Base-by-base conservation (phyloP, 2,888 invertebrate genomes). In the Athripsodes cinereus region DNA sequence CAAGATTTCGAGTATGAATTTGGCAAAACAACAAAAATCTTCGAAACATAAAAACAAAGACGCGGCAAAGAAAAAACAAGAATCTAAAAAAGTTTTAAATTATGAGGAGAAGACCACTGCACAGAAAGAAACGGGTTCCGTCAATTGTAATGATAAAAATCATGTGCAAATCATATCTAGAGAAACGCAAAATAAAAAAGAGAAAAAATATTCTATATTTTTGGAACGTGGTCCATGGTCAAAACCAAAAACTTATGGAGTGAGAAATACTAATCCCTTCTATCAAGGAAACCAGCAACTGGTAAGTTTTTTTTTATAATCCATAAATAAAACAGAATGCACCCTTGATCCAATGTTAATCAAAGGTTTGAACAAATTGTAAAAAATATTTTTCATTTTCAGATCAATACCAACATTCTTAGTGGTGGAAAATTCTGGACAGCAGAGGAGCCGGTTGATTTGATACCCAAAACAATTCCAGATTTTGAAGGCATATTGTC, bases 381-480 rank as follows among this genome's bases (percentile, higher is more conserved):
- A 31, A 31, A 31, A 31, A 31, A 26, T 10, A 26, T 26, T 26
- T 26, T 26, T 26, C 13, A 11, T 13, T 62, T 59, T 40, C 44
- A 62, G 62, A 48, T 62, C 19, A 56, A 62, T 48, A 49, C 55
- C 10, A 56, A 54, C n/a, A 49, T 49, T 48, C 51, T 62, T 6
- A 59, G 59, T 19, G 62, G 62, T 1, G 62, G 62, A 20, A 52
- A 59, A 11, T 44, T 56, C 13, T 48, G 59, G 52, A 55, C 51
- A 31, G 52, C 56, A 8, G 35, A 55, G 16, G 40, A 46, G n/a
- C 35, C 50, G 0, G 26, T 49, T 22, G 50, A 58, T 19, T 50
- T 57, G 18, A 57, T 59, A 46, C 58, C 58, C 16, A 53, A 22
- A 19, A 59, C 61, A 1, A 52, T 61, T 22, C 22, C 50, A 22